Evolutionary conservation across 2,797 vertebrate genomes (phyloP).

Genomic region (Gymnoscopelus microlampas): DNA sequence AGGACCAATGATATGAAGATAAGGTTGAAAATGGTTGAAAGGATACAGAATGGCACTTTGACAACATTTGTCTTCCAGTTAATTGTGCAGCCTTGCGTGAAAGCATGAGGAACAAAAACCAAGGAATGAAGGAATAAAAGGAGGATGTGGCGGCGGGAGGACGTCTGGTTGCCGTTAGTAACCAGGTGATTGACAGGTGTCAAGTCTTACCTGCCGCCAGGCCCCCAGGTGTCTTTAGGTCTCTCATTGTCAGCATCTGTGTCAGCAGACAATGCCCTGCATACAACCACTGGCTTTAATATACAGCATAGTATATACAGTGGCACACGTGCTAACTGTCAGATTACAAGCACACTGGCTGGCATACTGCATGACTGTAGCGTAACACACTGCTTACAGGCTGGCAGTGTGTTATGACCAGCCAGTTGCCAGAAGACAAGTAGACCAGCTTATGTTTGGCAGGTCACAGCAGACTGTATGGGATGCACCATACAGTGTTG

Average conservation of each 20-base stretch:
- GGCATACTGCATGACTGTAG: conserved; percentile 2
- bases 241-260: conserved; percentile 86
- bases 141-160: conserved; percentile 76
- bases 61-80: neutral
- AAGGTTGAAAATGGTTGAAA: no score
- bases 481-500: no score
- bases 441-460: neutral
- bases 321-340: conserved; percentile 37
- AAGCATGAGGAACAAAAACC: conserved; percentile 71
- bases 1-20: no score
- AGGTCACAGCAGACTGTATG: no score
- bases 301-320: conserved; percentile 36
- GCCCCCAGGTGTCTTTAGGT: conserved; percentile 87
- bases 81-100: conserved; percentile 64
- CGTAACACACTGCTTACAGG: neutral
- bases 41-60: neutral
- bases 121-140: conserved; percentile 71
- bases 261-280: conserved; percentile 87
- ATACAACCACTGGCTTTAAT: conserved; percentile 81
- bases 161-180: conserved; percentile 67
- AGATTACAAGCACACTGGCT: conserved; percentile 1
- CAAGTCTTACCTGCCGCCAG: conserved; percentile 86
- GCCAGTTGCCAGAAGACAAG: neutral
- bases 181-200: conserved; percentile 75
- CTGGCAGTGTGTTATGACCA: neutral